Evolutionary conservation across 2,888 invertebrate species (phyloP), one percentile per base, ranked within the genome.

Genomic region (Drosophila vallismaia): DNA sequence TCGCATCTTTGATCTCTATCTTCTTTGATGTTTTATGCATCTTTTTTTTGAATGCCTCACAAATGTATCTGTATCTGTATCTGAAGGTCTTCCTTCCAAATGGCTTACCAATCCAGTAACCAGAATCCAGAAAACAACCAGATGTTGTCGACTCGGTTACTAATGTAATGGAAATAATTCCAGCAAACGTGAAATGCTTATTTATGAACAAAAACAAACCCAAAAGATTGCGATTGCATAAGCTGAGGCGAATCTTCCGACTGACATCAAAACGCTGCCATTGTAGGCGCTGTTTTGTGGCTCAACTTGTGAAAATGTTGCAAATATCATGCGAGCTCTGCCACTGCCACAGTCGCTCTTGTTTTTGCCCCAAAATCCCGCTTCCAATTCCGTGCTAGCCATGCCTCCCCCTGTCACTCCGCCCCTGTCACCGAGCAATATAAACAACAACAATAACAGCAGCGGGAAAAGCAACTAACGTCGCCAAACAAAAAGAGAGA

Each of bases 161-260:
- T 79, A 74, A 83, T 83, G 83, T 75, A 79, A 87, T 85, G 85
- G 83, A 83, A 83, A 83, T 87, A 85, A 85, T 87, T 83, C 77
- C 69, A 77, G 82, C 88, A 79, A 79, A 74, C 70, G 69, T 68
- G 62, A 71, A 74, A 60, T 75, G 68, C 62, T 75, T 82, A 79
- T 81, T 82, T 87, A 75, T 85, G 71, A 78, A 73, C 58, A 63
- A 12, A 14, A 48, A 36, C 33, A 71, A 52, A n/a, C n/a, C 62
- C 62, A 54, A 45, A 42, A 53, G 46, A 58, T 57, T 70, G 67
- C 56, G 46, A 58, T 57, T 70, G 67, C 56, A 58, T 53, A 70
- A 66, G 55, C 66, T 19, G 40, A 48, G 68, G 28, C 68, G 66
- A 69, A 31, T 52, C 4, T 59, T 29, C 64, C 64, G 52, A 60